A percentile compares a stretch with the other conserved stretches of the same genome.
These are phyloP conservation scores for Cinara cedri DNA, from an alignment of 2,888 invertebrate genomes.

Conservation along the genomic window DNA sequence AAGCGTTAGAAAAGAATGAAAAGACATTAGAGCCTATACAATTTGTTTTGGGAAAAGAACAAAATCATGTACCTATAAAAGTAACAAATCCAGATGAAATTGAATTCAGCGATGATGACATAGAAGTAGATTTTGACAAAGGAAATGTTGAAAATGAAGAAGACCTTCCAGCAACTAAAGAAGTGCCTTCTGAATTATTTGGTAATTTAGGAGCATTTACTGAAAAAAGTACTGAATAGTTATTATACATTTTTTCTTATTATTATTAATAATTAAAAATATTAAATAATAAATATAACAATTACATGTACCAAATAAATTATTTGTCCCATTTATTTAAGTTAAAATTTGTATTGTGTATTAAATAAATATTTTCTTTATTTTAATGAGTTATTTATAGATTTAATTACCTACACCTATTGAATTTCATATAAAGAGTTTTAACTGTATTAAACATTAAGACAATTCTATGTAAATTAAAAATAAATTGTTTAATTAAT, in stretches of 20 bases:
- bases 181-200: slow-evolving; percentile 89
- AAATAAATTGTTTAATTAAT: too few relatives aligned
- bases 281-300: too few relatives aligned
- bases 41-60: slow-evolving; percentile 70
- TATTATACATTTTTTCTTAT: background rate
- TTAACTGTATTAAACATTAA: too few relatives aligned
- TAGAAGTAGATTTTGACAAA: slow-evolving; percentile 63
- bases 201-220: slow-evolving; percentile 70
- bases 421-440: too few relatives aligned
- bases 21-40: slow-evolving; percentile 73
- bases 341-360: too few relatives aligned
- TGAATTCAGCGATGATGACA: slow-evolving; percentile 77
- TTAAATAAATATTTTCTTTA: too few relatives aligned
- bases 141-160: slow-evolving; percentile 52
- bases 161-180: slow-evolving; percentile 74
- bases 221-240: slow-evolving; percentile 36
- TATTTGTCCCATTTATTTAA: background rate
- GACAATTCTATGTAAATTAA: too few relatives aligned
- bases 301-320: background rate
- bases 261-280: slow-evolving; percentile 5
- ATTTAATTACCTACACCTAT: too few relatives aligned
- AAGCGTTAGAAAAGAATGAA: slow-evolving; percentile 70
- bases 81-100: slow-evolving; percentile 89
- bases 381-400: too few relatives aligned
- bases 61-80: slow-evolving; percentile 64